phyloP scores from a whole-genome alignment of 2,797 vertebrate species.

The Schizothorax lantsangensis region DNA sequence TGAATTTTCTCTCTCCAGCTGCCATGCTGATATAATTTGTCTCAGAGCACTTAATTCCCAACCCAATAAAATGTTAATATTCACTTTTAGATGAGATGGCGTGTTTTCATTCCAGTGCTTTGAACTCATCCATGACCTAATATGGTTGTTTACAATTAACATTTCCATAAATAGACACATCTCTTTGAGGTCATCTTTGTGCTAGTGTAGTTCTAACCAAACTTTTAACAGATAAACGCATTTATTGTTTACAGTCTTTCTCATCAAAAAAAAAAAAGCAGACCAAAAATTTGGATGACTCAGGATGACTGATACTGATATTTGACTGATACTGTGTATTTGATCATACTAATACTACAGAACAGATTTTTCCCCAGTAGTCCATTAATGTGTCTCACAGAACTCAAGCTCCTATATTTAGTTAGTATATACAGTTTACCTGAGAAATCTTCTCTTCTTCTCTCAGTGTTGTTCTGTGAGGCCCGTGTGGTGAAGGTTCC shows the following conservation, averaged over 20 bases:
- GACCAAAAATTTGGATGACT: neutral
- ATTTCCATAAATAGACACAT: constrained; percentile 34
- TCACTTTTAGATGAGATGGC: constrained; percentile 3
- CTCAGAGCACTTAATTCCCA: constrained; percentile 15
- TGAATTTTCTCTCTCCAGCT: neutral
- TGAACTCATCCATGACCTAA: constrained; percentile 7
- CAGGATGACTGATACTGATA: neutral
- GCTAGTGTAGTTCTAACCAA: neutral
- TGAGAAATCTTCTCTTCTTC: neutral
- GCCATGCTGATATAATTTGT: neutral
- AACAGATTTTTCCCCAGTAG: neutral
- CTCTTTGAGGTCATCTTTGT: neutral
- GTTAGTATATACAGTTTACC: neutral
- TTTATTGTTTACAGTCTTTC: neutral
- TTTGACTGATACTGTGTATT: neutral
- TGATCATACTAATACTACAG: neutral
- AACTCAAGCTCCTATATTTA: neutral
- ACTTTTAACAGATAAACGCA: neutral
- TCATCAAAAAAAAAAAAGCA: neutral
- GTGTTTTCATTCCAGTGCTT: constrained; percentile 17
- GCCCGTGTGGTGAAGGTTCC: constrained; percentile 83
- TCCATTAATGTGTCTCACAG: neutral
- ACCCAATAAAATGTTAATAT: constrained; percentile 38
- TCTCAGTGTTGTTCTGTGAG: constrained; percentile 69
- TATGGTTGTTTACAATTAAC: constrained; percentile 25